Conservation (phyloP, 2,113 vertebrate species). For the Pygoscelis adeliae region DNA sequence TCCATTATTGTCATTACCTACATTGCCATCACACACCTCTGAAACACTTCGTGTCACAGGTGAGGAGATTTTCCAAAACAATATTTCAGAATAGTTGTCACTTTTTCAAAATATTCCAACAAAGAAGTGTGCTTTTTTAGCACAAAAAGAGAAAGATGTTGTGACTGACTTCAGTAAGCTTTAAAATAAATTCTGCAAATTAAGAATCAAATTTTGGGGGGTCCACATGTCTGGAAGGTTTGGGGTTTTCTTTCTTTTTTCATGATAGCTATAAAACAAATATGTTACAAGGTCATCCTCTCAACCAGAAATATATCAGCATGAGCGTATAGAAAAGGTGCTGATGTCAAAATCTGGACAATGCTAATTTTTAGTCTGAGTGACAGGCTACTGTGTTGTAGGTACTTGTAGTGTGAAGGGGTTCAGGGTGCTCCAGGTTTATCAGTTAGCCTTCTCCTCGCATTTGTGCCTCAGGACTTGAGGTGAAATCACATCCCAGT, state of each 20-base stretch:
- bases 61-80: neutral
- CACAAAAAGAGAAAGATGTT: neutral
- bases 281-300: neutral
- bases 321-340: neutral
- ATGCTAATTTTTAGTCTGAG: neutral
- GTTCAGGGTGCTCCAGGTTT: neutral
- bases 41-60: neutral
- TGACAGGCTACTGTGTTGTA: neutral
- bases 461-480: neutral
- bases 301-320: neutral
- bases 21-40: neutral
- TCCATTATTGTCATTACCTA: neutral
- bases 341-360: neutral
- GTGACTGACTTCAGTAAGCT: neutral
- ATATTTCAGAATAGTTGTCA: neutral
- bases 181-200: neutral
- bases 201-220: accelerated
- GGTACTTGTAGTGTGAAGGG: neutral
- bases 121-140: neutral
- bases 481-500: neutral
- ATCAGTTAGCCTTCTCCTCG: neutral
- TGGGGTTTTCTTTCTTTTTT: neutral
- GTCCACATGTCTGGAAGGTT: neutral
- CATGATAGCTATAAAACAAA: neutral
- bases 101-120: neutral